Conservation (phyloP, 2,888 invertebrate species). For the Meganola albula region DNA sequence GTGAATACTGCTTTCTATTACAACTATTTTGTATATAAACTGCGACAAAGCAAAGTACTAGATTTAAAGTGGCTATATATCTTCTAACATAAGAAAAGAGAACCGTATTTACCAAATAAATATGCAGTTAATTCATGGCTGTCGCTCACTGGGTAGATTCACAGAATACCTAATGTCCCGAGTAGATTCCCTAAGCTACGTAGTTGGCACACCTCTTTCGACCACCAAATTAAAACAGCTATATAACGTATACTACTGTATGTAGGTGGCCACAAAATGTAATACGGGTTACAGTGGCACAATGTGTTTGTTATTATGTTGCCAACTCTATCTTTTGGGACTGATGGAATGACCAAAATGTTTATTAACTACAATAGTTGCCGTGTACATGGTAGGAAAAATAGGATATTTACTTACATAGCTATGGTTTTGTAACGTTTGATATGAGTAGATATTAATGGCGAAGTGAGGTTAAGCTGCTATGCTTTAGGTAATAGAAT, state of each 20-base stretch:
- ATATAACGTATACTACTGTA: conserved; percentile 15
- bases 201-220: conserved; percentile 30
- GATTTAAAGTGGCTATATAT: neutral
- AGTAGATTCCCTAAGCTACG: conserved; percentile 29
- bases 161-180: conserved; percentile 27
- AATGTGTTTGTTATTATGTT: conserved; percentile 6
- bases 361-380: neutral
- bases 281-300: conserved; percentile 12
- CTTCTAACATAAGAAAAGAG: no score
- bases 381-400: no score
- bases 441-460: no score
- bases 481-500: no score
- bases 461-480: no score
- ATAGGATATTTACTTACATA: no score
- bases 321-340: conserved; percentile 1
- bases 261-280: conserved; percentile 19
- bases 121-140: conserved; percentile 23
- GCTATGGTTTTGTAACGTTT: no score
- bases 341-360: conserved; percentile 2
- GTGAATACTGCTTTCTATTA: neutral
- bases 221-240: conserved; percentile 31
- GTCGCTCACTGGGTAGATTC: conserved; percentile 25
- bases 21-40: neutral
- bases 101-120: conserved; percentile 11
- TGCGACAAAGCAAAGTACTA: neutral